A percentile compares a stretch with the other conserved stretches of the same genome.
Evolutionary conservation across 2,888 invertebrate genomes (phyloP).

Genomic region (Oscheius myriophilus): DNA sequence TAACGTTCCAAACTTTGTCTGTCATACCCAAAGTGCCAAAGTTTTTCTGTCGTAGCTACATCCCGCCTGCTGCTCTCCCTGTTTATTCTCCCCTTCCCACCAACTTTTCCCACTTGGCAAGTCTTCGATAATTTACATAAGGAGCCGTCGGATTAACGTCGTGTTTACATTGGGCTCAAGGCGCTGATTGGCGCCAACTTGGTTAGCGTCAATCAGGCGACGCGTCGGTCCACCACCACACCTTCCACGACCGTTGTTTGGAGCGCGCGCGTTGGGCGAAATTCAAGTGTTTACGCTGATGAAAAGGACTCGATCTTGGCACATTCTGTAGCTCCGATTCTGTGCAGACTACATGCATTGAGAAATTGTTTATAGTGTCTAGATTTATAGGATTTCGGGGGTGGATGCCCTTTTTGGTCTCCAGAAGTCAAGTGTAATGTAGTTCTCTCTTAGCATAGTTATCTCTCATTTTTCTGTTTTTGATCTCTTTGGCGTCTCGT

Average conservation of each 20-base stretch:
- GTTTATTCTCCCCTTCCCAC: conserved; percentile 3
- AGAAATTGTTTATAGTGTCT: neutral
- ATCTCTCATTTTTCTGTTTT: no score
- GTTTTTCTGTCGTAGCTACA: neutral
- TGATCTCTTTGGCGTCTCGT: no score
- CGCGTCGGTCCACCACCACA: no score
- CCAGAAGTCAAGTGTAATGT: no score
- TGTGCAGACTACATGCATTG: neutral
- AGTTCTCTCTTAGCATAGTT: no score
- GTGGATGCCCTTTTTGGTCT: neutral
- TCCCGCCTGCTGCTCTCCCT: neutral
- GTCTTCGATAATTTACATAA: neutral
- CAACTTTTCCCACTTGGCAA: neutral
- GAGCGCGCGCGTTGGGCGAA: neutral
- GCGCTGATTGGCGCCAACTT: no score
- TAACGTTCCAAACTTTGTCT: no score
- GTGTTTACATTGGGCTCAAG: neutral
- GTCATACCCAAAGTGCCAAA: no score
- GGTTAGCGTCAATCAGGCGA: no score
- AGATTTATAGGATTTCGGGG: neutral
- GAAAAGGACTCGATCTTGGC: no score
- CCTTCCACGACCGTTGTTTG: neutral
- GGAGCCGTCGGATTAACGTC: neutral
- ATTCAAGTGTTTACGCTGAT: conserved; percentile 5
- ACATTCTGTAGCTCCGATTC: neutral